Evolutionary conservation across 2,888 invertebrate genomes (phyloP).

Genomic region (Ectemnius continuus): DNA sequence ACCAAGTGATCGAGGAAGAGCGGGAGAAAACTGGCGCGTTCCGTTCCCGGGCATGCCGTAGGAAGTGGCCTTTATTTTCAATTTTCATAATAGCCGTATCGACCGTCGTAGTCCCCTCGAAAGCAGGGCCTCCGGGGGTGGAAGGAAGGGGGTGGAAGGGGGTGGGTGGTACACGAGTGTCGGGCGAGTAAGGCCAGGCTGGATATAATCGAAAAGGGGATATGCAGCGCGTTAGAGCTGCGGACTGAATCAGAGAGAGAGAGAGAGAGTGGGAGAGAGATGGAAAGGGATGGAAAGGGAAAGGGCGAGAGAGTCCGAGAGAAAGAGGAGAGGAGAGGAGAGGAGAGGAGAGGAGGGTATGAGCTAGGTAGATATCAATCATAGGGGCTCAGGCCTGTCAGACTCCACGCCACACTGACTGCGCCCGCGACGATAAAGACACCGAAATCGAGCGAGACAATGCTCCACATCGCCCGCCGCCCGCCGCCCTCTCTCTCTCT

Average conservation of each 20-base stretch:
- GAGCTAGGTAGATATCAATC: slow-evolving; percentile 65
- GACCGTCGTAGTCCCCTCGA: slow-evolving; percentile 40
- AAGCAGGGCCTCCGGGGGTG: slow-evolving; percentile 24
- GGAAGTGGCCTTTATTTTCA: slow-evolving; percentile 63
- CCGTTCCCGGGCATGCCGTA: slow-evolving; percentile 10
- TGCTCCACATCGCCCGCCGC: slow-evolving; percentile 13
- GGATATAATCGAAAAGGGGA: slow-evolving; percentile 63
- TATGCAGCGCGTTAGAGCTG: slow-evolving; percentile 34
- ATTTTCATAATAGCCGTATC: slow-evolving; percentile 67
- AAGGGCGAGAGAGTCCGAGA: slow-evolving; percentile 12
- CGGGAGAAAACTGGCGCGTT: slow-evolving; percentile 8
- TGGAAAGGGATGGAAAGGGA: too few relatives aligned
- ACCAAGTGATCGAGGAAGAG: slow-evolving; percentile 2
- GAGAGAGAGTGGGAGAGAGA: too few relatives aligned
- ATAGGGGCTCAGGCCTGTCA: slow-evolving; percentile 66
- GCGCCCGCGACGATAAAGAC: slow-evolving; percentile 59
- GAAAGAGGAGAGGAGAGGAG: slow-evolving; percentile 30
- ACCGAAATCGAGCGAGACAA: slow-evolving; percentile 61
- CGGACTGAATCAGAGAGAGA: too few relatives aligned
- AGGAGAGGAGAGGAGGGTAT: slow-evolving; percentile 24
- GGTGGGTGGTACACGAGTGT: slow-evolving; percentile 4
- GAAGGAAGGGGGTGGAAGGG: slow-evolving; percentile 3
- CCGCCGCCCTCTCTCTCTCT: too few relatives aligned
- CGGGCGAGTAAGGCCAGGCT: slow-evolving; percentile 28
- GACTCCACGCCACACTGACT: slow-evolving; percentile 50